phyloP scores from a whole-genome alignment of 2,113 vertebrate genomes.

The Promerops cafer region DNA sequence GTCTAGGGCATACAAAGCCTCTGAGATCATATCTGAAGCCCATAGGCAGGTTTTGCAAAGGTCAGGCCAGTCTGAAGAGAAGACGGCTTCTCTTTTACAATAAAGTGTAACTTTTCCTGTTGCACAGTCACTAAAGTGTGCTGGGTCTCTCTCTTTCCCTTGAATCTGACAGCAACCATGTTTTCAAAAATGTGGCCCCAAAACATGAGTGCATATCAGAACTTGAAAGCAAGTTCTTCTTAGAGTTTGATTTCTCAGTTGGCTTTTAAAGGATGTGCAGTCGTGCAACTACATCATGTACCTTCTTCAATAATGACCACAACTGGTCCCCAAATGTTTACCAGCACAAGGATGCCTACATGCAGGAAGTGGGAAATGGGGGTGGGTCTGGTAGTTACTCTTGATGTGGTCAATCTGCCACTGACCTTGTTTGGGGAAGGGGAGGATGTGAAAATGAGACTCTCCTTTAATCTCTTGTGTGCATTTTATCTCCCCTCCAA shows the following conservation, averaged over 20 bases:
- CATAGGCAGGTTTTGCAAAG: conserved; percentile 23
- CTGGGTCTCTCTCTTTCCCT: neutral
- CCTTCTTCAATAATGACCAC: conserved; percentile 59
- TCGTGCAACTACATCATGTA: conserved; percentile 63
- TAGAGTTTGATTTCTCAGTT: conserved; percentile 26
- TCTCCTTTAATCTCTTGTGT: conserved; percentile 65
- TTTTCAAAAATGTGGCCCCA: neutral
- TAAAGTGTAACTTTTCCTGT: neutral
- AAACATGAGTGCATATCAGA: neutral
- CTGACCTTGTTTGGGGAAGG: conserved; percentile 76
- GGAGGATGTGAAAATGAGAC: conserved; percentile 75
- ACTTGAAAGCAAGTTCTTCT: conserved; percentile 59
- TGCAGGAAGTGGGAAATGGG: conserved; percentile 76
- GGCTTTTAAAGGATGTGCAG: conserved; percentile 67
- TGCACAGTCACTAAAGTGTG: neutral
- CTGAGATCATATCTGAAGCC: conserved; percentile 40
- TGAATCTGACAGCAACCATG: neutral
- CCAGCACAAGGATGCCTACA: conserved; percentile 76
- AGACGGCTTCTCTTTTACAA: neutral
- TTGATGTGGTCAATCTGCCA: conserved; percentile 94
- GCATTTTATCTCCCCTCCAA: conserved; percentile 64
- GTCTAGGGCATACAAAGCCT: conserved; percentile 43
- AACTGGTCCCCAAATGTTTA: conserved; percentile 78
- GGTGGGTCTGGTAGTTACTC: conserved; percentile 75
- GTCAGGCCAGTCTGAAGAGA: neutral